phyloP scores from a whole-genome alignment of 2,113 vertebrate species.

The Euleptes europaea region DNA sequence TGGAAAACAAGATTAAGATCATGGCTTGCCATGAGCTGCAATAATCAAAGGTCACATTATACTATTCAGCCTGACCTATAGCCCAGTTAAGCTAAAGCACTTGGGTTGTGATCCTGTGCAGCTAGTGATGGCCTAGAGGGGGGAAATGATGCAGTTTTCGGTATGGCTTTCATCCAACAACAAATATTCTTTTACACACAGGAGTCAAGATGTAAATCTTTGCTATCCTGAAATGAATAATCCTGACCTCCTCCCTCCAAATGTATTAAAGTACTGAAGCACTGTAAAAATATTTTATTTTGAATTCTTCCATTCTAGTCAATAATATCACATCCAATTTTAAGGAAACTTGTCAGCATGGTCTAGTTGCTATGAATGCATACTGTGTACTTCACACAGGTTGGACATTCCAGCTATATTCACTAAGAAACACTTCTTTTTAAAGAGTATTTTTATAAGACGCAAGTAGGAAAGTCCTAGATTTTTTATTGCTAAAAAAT shows the following conservation, averaged over 20 bases:
- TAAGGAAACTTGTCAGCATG: slow-evolving; percentile 26
- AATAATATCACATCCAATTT: slow-evolving; percentile 31
- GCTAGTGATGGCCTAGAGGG: not conserved
- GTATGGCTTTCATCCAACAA: not conserved
- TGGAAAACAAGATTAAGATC: not conserved
- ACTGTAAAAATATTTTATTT: slow-evolving; percentile 25
- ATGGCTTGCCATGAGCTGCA: not conserved
- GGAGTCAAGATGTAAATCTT: not conserved
- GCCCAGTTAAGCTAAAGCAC: not conserved
- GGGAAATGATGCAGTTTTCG: not conserved
- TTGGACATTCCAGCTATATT: not conserved
- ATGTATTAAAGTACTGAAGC: slow-evolving; percentile 14
- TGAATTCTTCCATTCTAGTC: slow-evolving; percentile 30
- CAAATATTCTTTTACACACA: slow-evolving; percentile 12
- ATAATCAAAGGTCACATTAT: not conserved
- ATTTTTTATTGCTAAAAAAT: slow-evolving; percentile 43
- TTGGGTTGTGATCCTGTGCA: not conserved
- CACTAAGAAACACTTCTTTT: slow-evolving; percentile 60
- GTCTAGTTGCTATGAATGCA: slow-evolving; percentile 33
- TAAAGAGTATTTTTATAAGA: slow-evolving; percentile 55
- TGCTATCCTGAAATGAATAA: slow-evolving; percentile 2
- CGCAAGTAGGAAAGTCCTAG: slow-evolving; percentile 39
- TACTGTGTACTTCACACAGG: not conserved
- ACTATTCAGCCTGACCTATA: not conserved
- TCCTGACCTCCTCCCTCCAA: not conserved